Percentiles rank a stretch among this genome's conserved stretches.
phyloP scores from a whole-genome alignment of 2,113 vertebrate genomes.

The Onychostruthus taczanowskii region DNA sequence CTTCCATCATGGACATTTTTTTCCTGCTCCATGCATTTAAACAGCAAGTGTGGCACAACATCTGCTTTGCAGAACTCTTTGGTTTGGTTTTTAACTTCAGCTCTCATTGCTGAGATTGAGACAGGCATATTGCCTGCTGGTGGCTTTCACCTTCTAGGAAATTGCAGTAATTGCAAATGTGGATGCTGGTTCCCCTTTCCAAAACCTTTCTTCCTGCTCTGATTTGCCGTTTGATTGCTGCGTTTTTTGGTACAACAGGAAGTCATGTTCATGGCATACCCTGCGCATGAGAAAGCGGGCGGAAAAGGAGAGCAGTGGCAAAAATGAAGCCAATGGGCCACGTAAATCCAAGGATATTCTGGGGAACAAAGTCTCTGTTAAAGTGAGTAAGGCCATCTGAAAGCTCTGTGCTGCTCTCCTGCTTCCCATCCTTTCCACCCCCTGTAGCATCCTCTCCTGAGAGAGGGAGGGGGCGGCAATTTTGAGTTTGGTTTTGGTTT shows the following conservation, averaged over 20 bases:
- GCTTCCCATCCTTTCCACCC: constrained; percentile 70
- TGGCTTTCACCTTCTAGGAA: constrained; percentile 54
- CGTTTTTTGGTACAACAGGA: constrained; percentile 97
- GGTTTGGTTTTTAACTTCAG: constrained; percentile 17
- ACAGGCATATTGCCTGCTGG: not conserved
- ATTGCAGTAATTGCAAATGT: constrained; percentile 41
- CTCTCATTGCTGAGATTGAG: constrained; percentile 45
- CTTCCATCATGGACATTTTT: constrained; percentile 40
- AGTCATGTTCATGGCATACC: constrained; percentile 99
- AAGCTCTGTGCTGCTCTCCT: constrained; percentile 71
- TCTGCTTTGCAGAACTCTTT: constrained; percentile 47
- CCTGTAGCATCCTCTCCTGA: constrained; percentile 61
- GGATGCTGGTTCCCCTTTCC: constrained; percentile 60
- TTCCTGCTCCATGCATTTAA: constrained; percentile 43
- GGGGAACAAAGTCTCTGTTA: constrained; percentile 89
- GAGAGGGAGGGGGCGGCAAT: constrained; percentile 40
- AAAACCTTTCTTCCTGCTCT: constrained; percentile 58
- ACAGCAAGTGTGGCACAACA: constrained; percentile 33
- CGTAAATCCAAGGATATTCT: constrained; percentile 95
- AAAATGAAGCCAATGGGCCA: constrained; percentile 90
- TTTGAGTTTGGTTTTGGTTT: not conserved
- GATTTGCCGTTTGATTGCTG: constrained; percentile 81
- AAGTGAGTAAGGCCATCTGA: constrained; percentile 91
- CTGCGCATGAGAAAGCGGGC: constrained; percentile 96
- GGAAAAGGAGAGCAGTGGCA: constrained; percentile 87